Conservation (phyloP, 1,140 invertebrate genomes). For the Pseudomyrmex dendroicus region DNA sequence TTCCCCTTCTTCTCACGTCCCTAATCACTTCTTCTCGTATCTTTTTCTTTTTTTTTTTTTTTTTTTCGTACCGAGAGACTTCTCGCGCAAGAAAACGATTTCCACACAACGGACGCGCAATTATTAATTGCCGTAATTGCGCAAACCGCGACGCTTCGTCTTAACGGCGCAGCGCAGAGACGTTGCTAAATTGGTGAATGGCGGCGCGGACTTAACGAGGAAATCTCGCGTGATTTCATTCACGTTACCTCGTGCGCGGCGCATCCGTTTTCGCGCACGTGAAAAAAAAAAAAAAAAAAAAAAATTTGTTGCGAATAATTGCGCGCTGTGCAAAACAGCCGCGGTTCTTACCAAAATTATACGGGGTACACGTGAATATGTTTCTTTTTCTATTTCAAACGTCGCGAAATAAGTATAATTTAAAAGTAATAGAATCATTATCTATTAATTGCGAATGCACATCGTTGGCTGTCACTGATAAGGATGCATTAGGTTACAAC, state of each 20-base stretch:
- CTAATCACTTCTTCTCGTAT: background rate
- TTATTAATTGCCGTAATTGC: conserved; percentile 70
- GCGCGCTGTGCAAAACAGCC: background rate
- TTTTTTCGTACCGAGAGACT: background rate
- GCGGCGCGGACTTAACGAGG: conserved; percentile 48
- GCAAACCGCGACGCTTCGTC: conserved; percentile 39
- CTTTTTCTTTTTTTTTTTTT: background rate
- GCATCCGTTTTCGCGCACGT: conserved; percentile 33
- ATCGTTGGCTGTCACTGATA: conserved; percentile 42
- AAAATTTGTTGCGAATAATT: conserved; percentile 57
- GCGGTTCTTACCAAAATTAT: conserved; percentile 11
- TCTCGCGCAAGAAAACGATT: conserved; percentile 40
- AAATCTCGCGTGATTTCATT: conserved; percentile 65
- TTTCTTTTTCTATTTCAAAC: too few relatives aligned
- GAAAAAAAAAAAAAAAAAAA: conserved; percentile 22
- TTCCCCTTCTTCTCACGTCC: background rate
- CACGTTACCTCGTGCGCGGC: conserved; percentile 43
- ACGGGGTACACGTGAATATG: background rate
- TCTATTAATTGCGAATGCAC: conserved; percentile 21
- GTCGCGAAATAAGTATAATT: too few relatives aligned
- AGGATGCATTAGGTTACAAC: background rate
- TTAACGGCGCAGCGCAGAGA: conserved; percentile 32
- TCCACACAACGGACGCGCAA: conserved; percentile 64
- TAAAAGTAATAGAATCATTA: too few relatives aligned
- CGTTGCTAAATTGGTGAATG: conserved; percentile 68